Evolutionary conservation across 2,113 vertebrate species (phyloP).

Genomic region (Holacanthus passer): DNA sequence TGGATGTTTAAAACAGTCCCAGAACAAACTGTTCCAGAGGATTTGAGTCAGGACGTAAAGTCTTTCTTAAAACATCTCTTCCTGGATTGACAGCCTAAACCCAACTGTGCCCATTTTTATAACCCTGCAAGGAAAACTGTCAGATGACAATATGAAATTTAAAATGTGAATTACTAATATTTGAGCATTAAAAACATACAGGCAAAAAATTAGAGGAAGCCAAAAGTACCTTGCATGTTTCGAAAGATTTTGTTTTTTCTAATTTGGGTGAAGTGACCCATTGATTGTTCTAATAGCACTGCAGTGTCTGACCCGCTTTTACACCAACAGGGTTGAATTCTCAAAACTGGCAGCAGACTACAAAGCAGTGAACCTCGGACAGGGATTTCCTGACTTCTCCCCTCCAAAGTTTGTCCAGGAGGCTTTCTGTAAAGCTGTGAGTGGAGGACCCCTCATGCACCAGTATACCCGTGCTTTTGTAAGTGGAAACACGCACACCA

Average conservation of each 20-base stretch:
- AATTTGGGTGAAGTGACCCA: not conserved
- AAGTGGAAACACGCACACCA: conserved; percentile 62
- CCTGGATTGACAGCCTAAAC: too few relatives aligned
- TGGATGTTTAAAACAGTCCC: too few relatives aligned
- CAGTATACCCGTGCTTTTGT: conserved; percentile 95
- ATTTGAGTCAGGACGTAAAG: too few relatives aligned
- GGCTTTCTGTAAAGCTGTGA: conserved; percentile 84
- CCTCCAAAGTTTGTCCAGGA: conserved; percentile 89
- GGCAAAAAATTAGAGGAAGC: too few relatives aligned
- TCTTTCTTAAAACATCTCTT: too few relatives aligned
- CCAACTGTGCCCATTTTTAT: too few relatives aligned
- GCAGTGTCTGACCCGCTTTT: conserved; percentile 22
- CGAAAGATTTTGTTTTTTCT: not conserved
- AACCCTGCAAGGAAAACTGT: too few relatives aligned
- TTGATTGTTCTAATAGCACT: not conserved
- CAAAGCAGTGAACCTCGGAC: conserved; percentile 92
- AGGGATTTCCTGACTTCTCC: conserved; percentile 94
- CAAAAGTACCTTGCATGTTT: not conserved
- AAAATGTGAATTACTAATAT: too few relatives aligned
- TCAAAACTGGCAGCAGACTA: conserved; percentile 84
- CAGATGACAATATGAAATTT: too few relatives aligned
- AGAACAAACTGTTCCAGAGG: too few relatives aligned
- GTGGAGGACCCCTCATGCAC: conserved; percentile 85
- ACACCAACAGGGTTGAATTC: conserved; percentile 90
- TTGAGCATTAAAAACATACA: not conserved